Evolutionary conservation across 2,888 invertebrate genomes (phyloP).

Genomic region (Himalopsyche kuldschensis): DNA sequence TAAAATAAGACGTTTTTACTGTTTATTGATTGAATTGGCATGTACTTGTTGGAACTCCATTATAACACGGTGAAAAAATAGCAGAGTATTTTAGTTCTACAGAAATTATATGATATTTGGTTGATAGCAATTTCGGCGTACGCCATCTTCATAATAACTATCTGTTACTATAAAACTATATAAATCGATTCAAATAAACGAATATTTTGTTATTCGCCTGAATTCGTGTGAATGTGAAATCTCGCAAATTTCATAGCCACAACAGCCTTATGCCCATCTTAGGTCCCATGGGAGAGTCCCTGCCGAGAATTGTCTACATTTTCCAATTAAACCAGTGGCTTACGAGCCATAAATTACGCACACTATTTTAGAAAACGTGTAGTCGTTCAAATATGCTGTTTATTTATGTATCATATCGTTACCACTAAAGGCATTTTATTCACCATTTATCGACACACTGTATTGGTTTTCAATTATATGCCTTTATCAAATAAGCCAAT

Average conservation of each 20-base stretch:
- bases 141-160: too few relatives aligned
- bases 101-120: too few relatives aligned
- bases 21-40: too few relatives aligned
- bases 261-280: background rate
- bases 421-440: background rate
- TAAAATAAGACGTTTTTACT: too few relatives aligned
- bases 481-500: background rate
- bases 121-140: too few relatives aligned
- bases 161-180: too few relatives aligned
- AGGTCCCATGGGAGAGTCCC: background rate
- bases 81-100: too few relatives aligned
- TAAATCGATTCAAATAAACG: too few relatives aligned
- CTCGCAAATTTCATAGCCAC: background rate
- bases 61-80: too few relatives aligned
- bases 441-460: background rate
- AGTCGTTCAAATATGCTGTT: background rate
- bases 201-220: background rate
- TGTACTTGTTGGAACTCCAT: too few relatives aligned
- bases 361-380: background rate
- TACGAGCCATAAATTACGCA: background rate
- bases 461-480: background rate
- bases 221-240: background rate
- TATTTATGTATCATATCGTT: background rate
- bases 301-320: background rate
- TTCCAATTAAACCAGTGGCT: background rate